phyloP scores from a whole-genome alignment of 2,888 invertebrate genomes.

The Sminthurides aquaticus region DNA sequence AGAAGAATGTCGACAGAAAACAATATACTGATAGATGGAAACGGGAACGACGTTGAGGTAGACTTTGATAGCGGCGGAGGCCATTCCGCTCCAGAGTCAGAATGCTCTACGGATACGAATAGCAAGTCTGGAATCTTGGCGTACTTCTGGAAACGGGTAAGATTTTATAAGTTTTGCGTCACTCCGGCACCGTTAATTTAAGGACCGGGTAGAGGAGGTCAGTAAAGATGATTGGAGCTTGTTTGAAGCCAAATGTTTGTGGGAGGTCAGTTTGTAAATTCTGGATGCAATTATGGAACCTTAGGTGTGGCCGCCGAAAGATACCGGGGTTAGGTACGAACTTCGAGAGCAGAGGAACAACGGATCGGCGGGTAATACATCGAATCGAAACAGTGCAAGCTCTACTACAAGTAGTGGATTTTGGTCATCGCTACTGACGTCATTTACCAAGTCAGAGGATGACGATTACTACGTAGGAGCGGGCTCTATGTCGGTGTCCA shows the following conservation, averaged over 20 bases:
- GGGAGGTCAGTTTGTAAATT: too few species aligned
- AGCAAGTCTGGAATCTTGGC: not conserved
- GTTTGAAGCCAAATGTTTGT: too few species aligned
- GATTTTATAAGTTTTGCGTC: too few species aligned
- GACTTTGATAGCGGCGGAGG: not conserved
- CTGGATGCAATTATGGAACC: too few species aligned
- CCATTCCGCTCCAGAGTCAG: not conserved
- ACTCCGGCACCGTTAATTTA: too few species aligned
- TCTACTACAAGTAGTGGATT: not conserved
- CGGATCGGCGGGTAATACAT: not conserved
- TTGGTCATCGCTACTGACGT: not conserved
- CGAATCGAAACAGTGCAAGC: not conserved
- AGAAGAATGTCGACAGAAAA: slow-evolving; percentile 12
- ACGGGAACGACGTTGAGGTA: slow-evolving; percentile 13
- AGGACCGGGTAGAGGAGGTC: too few species aligned
- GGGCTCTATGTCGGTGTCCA: not conserved
- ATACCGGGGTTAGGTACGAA: not conserved
- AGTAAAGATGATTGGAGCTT: too few species aligned
- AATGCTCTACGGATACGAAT: not conserved
- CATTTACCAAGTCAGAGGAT: not conserved
- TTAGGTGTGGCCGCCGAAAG: not conserved
- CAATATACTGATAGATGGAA: slow-evolving; percentile 17
- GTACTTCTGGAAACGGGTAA: slow-evolving; percentile 16
- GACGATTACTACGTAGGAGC: not conserved
- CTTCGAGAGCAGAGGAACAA: not conserved